Conservation (phyloP, 2,888 invertebrate genomes). For the Folsomia manolachei region DNA sequence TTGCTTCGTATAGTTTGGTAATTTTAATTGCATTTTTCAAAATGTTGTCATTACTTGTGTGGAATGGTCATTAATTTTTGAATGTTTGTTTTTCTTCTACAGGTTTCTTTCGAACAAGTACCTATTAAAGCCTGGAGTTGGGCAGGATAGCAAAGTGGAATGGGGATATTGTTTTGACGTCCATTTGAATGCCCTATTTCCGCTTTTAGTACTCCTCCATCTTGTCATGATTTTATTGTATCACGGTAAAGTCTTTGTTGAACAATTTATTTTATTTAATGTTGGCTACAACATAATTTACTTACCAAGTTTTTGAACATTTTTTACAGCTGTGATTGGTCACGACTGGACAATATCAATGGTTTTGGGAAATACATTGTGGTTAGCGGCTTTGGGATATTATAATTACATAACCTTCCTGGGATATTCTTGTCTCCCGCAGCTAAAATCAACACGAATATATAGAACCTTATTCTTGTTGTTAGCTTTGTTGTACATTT, state of each 20-base stretch:
- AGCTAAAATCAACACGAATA: conserved; percentile 77
- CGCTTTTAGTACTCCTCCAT: conserved; percentile 89
- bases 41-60: not conserved
- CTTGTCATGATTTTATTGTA: conserved; percentile 87
- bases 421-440: conserved; percentile 86
- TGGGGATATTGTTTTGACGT: conserved; percentile 99
- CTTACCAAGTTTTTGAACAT: not conserved
- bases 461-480: conserved; percentile 81
- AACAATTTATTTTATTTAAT: not conserved
- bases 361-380: conserved; percentile 79
- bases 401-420: conserved; percentile 96
- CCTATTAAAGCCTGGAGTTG: conserved; percentile 63
- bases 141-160: conserved; percentile 76
- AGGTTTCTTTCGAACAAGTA: conserved; percentile 81
- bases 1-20: conserved; percentile 64
- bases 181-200: conserved; percentile 97
- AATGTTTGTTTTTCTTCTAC: conserved; percentile 24
- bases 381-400: conserved; percentile 85
- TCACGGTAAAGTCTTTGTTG: conserved; percentile 68
- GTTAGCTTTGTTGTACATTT: conserved; percentile 71
- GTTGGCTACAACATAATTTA: no score
- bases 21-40: not conserved
- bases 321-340: conserved; percentile 70
- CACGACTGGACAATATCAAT: conserved; percentile 74
- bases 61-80: not conserved